Base-by-base conservation (phyloP, 2,888 invertebrate species). In the Diploptera punctata region DNA sequence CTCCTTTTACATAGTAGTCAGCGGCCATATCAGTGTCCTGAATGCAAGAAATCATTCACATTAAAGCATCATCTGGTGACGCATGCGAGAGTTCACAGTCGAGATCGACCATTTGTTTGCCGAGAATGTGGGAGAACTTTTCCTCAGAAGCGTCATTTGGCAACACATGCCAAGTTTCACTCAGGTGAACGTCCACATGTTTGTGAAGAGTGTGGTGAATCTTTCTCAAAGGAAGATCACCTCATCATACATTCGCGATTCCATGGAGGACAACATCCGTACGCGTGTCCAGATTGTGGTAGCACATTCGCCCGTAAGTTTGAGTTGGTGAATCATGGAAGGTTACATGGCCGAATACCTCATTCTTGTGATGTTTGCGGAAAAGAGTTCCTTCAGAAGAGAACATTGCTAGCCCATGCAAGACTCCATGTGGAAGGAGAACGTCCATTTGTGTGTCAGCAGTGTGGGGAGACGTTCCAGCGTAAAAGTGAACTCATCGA, bases 201-300 rank as follows among this genome's bases (percentile, higher is more conserved):
- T 80, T 97, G 96, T 83, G 84, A 86, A 76, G 93, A 96, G 75
- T 99, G 98, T 80, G 93, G 92, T 2, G 98, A 98, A 83, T 95
- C 96, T 74, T 97, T 96, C 83, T 93, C 94, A 13, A 90, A 95
- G 76, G 91, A 95, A 81, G 95, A 96, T 82, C 95, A 96, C 81
- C 88, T 96, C 62, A 93, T 95, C 78, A 95, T 95, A 86, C 95
- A 96, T 85, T 89, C 93, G 73, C 86, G 96, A 75, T 96, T 96
- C 84, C 97, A 97, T 84, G 97, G 96, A n/a, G 98, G 98, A 7
- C 90, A 97, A 79, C 94, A 96, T 79, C 98, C 98, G 13, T 98
- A 97, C 84, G 65, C 93, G 77, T 98, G 98, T 83, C 90, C 91
- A 69, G 95, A 95, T 80, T 98, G 98, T 80, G 93, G 93, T 24